Base-by-base conservation (phyloP, 2,797 vertebrate species). In the Micropoecilia bifurca region DNA sequence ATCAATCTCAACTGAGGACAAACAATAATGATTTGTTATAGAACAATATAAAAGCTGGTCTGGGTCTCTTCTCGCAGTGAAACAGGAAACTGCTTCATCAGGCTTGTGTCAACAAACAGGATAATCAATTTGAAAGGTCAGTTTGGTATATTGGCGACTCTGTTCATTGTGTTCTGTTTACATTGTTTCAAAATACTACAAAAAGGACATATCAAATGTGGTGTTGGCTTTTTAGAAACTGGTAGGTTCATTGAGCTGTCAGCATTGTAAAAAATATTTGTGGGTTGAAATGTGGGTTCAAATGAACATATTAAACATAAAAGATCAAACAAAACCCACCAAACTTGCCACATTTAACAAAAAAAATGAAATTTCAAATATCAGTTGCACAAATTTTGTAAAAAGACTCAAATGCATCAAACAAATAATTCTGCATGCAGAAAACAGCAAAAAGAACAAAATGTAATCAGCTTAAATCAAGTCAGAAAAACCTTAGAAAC, bases 11-110 rank as follows among this genome's bases (percentile, higher is more conserved):
- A 75, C 10, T 71, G 30, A 75, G 55, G 79, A 48, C 69, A 86
- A 89, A 89, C 63, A 80, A 77, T 59, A 80, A 77, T 69, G 9
- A 85, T 71, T 78, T 59, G 25, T 87, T 83, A 71, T 76, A 81
- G 22, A 81, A 86, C 57, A 77, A 50, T 69, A 76, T 78, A 83
- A 77, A 77, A 36, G 47, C 48, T 66, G 55, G 76, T 53, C 12
- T 48, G 53, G 25, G 81, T 48, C 66, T 76, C 28, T 16, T 82
- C 33, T 63, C 6, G n/a, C 25, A 18, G 47, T 69, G 61, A 82
- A 75, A 72, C 75, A 71, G 80, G 74, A 84, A 80, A 71, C 69
- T 50, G 77, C 61, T 74, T 75, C 79, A 71, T 80, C n/a, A 53
- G 36, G 1, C 71, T 81, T 8, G 66, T 71, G 69, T 72, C 10